Base-by-base conservation (phyloP, 2,888 invertebrate genomes). In the Acanthosepion esculentum region DNA sequence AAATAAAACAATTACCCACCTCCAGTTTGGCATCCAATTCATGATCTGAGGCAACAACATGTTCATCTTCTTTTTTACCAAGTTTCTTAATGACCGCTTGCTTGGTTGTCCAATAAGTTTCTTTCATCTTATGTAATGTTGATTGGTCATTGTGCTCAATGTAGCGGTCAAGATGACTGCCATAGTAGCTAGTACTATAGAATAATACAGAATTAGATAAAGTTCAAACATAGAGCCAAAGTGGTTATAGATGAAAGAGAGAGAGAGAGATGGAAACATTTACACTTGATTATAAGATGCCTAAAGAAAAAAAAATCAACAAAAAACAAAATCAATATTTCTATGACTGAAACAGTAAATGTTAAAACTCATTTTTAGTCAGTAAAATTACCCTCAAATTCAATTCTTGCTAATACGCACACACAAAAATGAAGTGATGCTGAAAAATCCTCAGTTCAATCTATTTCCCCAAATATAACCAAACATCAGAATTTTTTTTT, bases 21-120 rank as follows among this genome's bases (percentile, higher is more conserved):
- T 99, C 99, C 96, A 99, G 98, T 98, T 99, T 99, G 10, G 99
- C 98, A 98, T 99, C 99, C 59, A 99, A 98, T 97, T 99, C 99
- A 0, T 99, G 98, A 98, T 99, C 99, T 0, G 99, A 99, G 29
- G 99, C 98, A 50, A 99, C 98, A 96, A 99, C 98, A 98, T 99
- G 99, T 96, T 99, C 99, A 97, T 99, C 99, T 98, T 99, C 99
- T 98, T 99, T 99, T 96, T 99, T 98, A 64, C 99, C 99, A 94
- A 99, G 98, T 98, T 99, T 99, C 97, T 99, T 98, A 96, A 99
- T 98, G 93, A 99, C 98, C 95, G 99, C 98, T 98, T 99, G 99
- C 97, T 99, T 99, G 18, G 99, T 99, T 95, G 99, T 98, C 99
- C 99, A 99, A 98, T 99, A 99, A 96, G 99, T 99, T 97, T 99